Evolutionary conservation across 2,797 vertebrate genomes (phyloP).

Genomic region (Ptychadena robeensis): DNA sequence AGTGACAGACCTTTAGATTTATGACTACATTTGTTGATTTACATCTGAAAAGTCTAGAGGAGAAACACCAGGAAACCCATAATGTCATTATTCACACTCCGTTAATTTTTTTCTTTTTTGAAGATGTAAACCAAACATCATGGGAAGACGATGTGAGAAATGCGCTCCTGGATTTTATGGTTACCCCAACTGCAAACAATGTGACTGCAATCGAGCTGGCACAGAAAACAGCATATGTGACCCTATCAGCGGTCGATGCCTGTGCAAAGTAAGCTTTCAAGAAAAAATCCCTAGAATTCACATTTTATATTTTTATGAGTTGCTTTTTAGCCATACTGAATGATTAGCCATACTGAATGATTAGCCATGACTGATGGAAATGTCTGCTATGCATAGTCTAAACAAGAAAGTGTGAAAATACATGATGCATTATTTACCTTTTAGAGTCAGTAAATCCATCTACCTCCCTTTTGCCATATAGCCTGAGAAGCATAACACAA

Average conservation of each 20-base stretch:
- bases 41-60: too few species aligned
- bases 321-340: too few species aligned
- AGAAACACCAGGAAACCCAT: not conserved
- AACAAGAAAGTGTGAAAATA: too few species aligned
- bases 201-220: slow-evolving; percentile 88
- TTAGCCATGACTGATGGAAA: too few species aligned
- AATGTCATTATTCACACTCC: not conserved
- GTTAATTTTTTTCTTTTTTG: not conserved
- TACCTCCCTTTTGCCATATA: too few species aligned
- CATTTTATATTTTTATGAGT: not conserved
- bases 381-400: too few species aligned
- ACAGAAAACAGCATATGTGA: slow-evolving; percentile 82
- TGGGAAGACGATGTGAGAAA: slow-evolving; percentile 87
- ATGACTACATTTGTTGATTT: not conserved
- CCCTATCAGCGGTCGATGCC: slow-evolving; percentile 83
- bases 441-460: too few species aligned
- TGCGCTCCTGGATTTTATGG: slow-evolving; percentile 87
- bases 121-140: slow-evolving; percentile 89
- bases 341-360: too few species aligned
- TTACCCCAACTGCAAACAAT: slow-evolving; percentile 86
- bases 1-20: not conserved
- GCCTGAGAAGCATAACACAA: too few species aligned
- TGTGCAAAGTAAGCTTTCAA: slow-evolving; percentile 86
- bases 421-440: too few species aligned
- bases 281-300: not conserved